A percentile compares a stretch with the other conserved stretches of the same genome.
Evolutionary conservation across 1,140 invertebrate genomes (phyloP).

Genomic region (Drosophila rhopaloa): DNA sequence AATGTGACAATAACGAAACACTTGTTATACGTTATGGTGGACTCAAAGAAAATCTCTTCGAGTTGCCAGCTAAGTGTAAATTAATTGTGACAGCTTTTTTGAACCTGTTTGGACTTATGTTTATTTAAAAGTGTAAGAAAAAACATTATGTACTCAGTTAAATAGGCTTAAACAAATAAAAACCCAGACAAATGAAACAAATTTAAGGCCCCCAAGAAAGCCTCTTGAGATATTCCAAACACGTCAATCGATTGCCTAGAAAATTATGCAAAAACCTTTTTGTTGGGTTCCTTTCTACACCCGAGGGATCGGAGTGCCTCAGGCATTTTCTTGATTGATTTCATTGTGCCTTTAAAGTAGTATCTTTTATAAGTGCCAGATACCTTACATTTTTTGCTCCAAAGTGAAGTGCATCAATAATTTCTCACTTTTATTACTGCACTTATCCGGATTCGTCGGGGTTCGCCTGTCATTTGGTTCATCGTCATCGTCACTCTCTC

Average conservation of each 20-base stretch:
- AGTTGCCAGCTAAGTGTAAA: slow-evolving; percentile 17
- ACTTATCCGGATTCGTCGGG: slow-evolving; percentile 23
- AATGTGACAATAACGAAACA: slow-evolving; percentile 23
- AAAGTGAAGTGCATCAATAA: slow-evolving; percentile 31
- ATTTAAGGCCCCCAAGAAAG: slow-evolving; percentile 3
- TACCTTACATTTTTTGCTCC: neutral
- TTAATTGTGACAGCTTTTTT: slow-evolving; percentile 18
- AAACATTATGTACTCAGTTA: neutral
- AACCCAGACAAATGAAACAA: neutral
- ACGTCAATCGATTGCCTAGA: neutral
- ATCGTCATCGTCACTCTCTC: slow-evolving; percentile 28
- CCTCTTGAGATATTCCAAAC: slow-evolving; percentile 29
- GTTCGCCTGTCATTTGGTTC: slow-evolving; percentile 23
- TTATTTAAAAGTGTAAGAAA: neutral
- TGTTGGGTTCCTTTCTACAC: neutral
- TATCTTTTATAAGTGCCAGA: slow-evolving; percentile 9
- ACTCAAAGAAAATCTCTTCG: slow-evolving; percentile 3
- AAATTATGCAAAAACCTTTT: slow-evolving; percentile 30
- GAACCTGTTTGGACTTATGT: too few relatives aligned
- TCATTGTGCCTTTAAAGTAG: slow-evolving; percentile 18
- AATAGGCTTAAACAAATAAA: slow-evolving; percentile 9
- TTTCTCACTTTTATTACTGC: slow-evolving; percentile 49
- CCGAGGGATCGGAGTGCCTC: neutral
- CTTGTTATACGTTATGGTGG: neutral
- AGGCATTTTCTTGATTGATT: slow-evolving; percentile 25